Evolutionary conservation across 2,113 vertebrate genomes (phyloP), one percentile per base, ranked within the genome.

Genomic region (Solea senegalensis): DNA sequence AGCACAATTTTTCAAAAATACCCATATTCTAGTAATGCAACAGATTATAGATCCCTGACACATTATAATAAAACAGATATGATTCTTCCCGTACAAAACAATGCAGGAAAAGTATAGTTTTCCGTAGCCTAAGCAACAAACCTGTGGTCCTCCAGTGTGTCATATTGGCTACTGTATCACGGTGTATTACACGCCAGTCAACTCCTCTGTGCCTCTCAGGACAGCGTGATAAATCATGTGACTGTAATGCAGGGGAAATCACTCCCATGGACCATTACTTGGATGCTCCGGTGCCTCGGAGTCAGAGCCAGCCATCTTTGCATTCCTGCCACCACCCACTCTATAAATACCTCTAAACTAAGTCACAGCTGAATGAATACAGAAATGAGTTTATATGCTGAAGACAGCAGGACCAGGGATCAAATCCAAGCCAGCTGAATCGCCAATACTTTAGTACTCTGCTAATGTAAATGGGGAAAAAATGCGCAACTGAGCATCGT

Each of bases 341-440:
- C 83, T 82, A 87, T 80, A 87, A 88, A 89, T 87, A 88, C 71
- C 73, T 52, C 63, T 14, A 61, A 39, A 72, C 21, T 21, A 21
- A 21, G 70, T 80, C 69, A 6, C 69, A 63, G 52, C 61, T 65
- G 72, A 81, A 67, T 52, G 39, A 84, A 78, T 84, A 59, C 67
- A 74, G 68, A 76, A 67, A 88, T 80, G 2, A 78, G 72, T 84
- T 85, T 52, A 80, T 76, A 74, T 69, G 59, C 68, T 10, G 48
- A 49, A 65, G 74, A 58, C 41, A 51, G 40, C 12, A 56, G 69
- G 67, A 71, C 45, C 51, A 63, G 51, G 39, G 51, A 60, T 14
- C 1, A 40, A 34, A 51, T 55, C 12, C 9, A 26, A 16, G 7
- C 16, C 1, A 12, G 21, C 21, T 21, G 21, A 21, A 21, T 21